phyloP scores from a whole-genome alignment of 2,797 vertebrate genomes.

The Dromococcyx pavoninus region DNA sequence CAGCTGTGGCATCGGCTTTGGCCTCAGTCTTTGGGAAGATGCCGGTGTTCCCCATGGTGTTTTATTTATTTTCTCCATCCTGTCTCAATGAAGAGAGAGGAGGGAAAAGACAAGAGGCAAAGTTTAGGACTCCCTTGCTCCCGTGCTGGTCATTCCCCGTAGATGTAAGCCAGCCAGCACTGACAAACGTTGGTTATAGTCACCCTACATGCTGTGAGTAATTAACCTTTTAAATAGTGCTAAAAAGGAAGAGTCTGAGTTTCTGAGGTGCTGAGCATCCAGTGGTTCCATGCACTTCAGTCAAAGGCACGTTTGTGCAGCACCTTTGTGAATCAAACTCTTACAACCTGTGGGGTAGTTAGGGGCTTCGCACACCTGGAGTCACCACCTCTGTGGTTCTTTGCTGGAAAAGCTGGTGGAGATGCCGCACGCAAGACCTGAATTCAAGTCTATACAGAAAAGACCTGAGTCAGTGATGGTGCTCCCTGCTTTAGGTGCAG shows the following conservation, averaged over 20 bases:
- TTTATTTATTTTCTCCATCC: not conserved
- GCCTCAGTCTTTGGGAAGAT: not conserved
- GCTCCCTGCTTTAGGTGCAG: not conserved
- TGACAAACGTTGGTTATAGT: not conserved
- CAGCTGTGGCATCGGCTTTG: not conserved
- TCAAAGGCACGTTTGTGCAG: rapidly evolving
- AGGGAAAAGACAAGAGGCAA: not conserved
- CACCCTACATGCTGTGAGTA: not conserved
- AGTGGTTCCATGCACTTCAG: not conserved
- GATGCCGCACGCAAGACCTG: not conserved
- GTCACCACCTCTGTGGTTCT: not conserved
- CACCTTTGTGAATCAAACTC: not conserved
- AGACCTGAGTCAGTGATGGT: not conserved
- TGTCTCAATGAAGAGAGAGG: not conserved
- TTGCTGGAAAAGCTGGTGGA: not conserved
- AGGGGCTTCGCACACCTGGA: not conserved
- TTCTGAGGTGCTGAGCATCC: not conserved
- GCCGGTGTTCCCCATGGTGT: rapidly evolving
- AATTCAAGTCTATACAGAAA: not conserved
- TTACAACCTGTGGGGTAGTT: not conserved
- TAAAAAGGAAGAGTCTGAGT: not conserved
- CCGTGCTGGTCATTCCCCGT: not conserved
- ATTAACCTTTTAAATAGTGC: not conserved
- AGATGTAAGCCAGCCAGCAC: not conserved
- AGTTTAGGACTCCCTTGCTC: not conserved